phyloP scores from a whole-genome alignment of 1,140 invertebrate species.

The Drosophila gunungcola region DNA sequence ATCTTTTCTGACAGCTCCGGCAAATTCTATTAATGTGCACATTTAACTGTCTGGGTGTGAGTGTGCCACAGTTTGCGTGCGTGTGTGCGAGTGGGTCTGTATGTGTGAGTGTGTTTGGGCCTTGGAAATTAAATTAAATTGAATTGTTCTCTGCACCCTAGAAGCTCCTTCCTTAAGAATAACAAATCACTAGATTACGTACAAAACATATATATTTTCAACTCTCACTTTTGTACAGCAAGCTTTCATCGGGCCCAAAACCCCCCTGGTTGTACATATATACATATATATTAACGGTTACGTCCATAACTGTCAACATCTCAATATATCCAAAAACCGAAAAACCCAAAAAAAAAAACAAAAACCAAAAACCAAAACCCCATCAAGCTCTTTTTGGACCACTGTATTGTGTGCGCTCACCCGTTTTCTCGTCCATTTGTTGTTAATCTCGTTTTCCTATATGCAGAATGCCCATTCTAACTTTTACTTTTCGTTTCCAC shows the following conservation, averaged over 20 bases:
- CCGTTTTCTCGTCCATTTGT: slow-evolving; percentile 44
- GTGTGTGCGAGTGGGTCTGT: slow-evolving; percentile 6
- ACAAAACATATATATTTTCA: background rate
- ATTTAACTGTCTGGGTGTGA: slow-evolving; percentile 21
- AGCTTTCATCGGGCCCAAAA: slow-evolving; percentile 5
- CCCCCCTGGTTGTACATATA: slow-evolving; percentile 28
- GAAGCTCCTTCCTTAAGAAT: slow-evolving; percentile 7
- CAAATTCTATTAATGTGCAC: slow-evolving; percentile 59
- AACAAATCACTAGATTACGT: slow-evolving; percentile 10
- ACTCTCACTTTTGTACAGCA: slow-evolving; percentile 10
- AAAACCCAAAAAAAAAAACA: slow-evolving; percentile 1
- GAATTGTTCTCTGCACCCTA: slow-evolving; percentile 36
- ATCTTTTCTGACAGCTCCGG: slow-evolving; percentile 69
- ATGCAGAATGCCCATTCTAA: slow-evolving; percentile 45
- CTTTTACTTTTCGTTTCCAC: slow-evolving; percentile 11
- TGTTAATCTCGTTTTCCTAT: slow-evolving; percentile 36
- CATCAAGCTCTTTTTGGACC: slow-evolving; percentile 33
- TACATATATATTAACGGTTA: slow-evolving; percentile 44
- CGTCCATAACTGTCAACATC: slow-evolving; percentile 23
- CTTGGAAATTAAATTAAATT: slow-evolving; percentile 37
- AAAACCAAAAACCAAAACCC: slow-evolving; percentile 8
- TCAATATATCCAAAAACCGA: slow-evolving; percentile 9
- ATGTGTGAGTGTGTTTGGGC: slow-evolving; percentile 8
- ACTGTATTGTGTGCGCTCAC: slow-evolving; percentile 52
- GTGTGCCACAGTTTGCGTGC: slow-evolving; percentile 1